Conservation (phyloP, 2,888 invertebrate species). For the Hemithea aestivaria region DNA sequence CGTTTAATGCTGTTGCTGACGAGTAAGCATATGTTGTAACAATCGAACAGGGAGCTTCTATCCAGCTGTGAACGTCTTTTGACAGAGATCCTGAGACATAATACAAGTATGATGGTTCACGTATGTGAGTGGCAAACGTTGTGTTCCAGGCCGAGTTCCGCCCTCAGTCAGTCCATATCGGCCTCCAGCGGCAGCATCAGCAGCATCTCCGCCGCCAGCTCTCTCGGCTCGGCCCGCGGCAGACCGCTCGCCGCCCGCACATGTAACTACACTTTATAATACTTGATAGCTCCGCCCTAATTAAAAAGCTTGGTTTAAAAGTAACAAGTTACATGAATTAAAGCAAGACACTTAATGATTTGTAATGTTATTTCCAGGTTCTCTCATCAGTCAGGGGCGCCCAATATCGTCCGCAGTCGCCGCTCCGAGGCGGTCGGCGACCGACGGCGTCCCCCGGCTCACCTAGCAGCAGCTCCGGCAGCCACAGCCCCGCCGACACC, state of each 20-base stretch:
- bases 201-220: constrained; percentile 79
- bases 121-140: no score
- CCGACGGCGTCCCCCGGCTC: constrained; percentile 86
- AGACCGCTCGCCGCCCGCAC: constrained; percentile 85
- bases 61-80: no score
- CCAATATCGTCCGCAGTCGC: constrained; percentile 86
- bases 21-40: no score
- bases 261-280: constrained; percentile 69
- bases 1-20: no score
- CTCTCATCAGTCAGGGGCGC: constrained; percentile 85
- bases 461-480: constrained; percentile 91
- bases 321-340: no score
- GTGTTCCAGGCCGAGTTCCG: constrained; percentile 84
- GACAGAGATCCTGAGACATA: no score
- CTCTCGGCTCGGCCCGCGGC: constrained; percentile 76
- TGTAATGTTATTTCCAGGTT: constrained; percentile 61
- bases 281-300: neutral
- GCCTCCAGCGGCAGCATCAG: constrained; percentile 79
- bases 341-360: neutral
- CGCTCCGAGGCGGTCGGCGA: constrained; percentile 39
- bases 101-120: no score
- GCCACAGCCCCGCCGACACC: constrained; percentile 88
- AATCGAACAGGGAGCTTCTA: no score
- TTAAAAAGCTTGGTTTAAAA: no score
- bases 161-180: constrained; percentile 88